Conservation (phyloP, 53 echinoderm and acorn worm species). For the Mesocentrotus franciscanus region DNA sequence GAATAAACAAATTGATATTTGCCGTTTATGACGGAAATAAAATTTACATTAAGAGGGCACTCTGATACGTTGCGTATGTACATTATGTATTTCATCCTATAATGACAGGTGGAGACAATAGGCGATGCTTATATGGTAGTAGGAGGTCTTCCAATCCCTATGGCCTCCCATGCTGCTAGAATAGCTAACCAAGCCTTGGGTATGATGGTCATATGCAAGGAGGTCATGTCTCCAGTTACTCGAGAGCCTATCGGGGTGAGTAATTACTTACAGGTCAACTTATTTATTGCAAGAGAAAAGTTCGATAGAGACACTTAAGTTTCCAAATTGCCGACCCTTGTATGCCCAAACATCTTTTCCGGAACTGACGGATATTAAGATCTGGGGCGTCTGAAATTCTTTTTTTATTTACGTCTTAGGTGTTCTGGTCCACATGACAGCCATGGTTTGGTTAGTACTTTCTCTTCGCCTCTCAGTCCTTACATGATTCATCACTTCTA, state of each 20-base stretch:
- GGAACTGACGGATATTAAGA: too few species aligned
- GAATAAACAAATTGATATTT: too few species aligned
- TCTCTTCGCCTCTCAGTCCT: too few species aligned
- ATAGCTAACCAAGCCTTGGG: conserved; percentile 98
- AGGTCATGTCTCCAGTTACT: conserved; percentile 97
- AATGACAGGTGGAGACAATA: conserved; percentile 90
- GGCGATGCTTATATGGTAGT: conserved; percentile 99
- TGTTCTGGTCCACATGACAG: too few species aligned
- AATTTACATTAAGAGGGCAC: too few species aligned
- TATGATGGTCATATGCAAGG: conserved; percentile 88
- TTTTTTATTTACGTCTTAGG: too few species aligned
- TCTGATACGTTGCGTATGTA: too few species aligned
- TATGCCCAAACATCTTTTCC: too few species aligned
- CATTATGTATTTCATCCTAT: not conserved
- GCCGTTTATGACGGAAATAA: too few species aligned
- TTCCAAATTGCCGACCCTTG: not conserved
- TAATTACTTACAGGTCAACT: not conserved
- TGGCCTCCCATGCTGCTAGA: conserved; percentile 81
- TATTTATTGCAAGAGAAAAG: not conserved
- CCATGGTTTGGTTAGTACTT: too few species aligned
- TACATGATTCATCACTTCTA: too few species aligned
- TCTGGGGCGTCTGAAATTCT: too few species aligned
- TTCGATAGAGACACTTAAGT: conserved; percentile 7
- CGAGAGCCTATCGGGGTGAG: conserved; percentile 94
- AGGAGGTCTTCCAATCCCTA: conserved; percentile 89